These are phyloP conservation scores for Sitta europaea DNA, from an alignment of 2,113 vertebrate genomes.

Conservation along the genomic window DNA sequence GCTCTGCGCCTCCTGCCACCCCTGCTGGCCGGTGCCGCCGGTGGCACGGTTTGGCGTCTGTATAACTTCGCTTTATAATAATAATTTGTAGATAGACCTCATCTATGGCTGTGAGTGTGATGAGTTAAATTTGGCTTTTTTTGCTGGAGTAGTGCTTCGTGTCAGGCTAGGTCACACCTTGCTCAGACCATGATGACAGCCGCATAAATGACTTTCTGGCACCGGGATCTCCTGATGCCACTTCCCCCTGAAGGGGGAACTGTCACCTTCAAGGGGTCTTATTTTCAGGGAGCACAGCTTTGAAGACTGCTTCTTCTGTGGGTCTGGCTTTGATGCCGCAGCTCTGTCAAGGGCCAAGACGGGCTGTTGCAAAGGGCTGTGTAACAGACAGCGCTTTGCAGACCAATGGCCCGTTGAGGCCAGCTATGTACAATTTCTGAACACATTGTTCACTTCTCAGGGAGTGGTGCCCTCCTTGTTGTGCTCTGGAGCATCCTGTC, in stretches of 20 bases:
- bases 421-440: not conserved
- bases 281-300: not conserved
- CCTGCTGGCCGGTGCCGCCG: not conserved
- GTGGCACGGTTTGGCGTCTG: not conserved
- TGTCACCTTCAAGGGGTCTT: not conserved
- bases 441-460: not conserved
- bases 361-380: not conserved
- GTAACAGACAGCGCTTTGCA: not conserved
- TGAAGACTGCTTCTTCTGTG: not conserved
- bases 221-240: not conserved
- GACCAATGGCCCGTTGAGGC: not conserved
- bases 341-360: not conserved
- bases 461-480: not conserved
- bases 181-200: not conserved
- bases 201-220: not conserved
- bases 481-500: not conserved
- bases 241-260: not conserved
- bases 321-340: not conserved
- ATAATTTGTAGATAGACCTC: not conserved
- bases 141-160: not conserved
- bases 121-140: not conserved
- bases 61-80: not conserved
- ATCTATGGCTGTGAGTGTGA: accelerated
- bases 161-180: not conserved
- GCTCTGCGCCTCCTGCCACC: not conserved